These are phyloP conservation scores for Machimus rusticus DNA, from an alignment of 2,888 invertebrate genomes.

Conservation along the genomic window DNA sequence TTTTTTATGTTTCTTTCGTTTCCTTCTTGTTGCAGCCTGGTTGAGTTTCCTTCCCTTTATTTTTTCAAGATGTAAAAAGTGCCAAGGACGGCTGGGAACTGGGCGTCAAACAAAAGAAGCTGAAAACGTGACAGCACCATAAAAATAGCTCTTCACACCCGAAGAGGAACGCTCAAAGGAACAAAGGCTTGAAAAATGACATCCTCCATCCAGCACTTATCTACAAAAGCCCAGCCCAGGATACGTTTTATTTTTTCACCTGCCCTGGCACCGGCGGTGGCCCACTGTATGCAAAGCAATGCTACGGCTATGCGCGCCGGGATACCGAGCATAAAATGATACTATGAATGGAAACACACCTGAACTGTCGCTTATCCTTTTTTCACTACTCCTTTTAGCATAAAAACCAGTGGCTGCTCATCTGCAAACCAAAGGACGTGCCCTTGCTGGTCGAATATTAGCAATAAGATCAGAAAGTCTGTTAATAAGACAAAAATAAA, in stretches of 20 bases:
- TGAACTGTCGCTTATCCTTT: not conserved
- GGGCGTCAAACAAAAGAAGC: not conserved
- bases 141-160: not conserved
- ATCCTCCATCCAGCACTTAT: constrained; percentile 18
- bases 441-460: too few species aligned
- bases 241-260: not conserved
- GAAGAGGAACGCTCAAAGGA: not conserved
- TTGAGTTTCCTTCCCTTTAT: not conserved
- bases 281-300: not conserved
- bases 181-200: constrained; percentile 6
- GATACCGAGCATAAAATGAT: not conserved
- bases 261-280: not conserved
- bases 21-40: not conserved
- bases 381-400: not conserved
- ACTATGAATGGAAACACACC: not conserved
- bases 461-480: too few species aligned
- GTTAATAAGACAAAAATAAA: too few species aligned
- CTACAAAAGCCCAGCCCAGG: not conserved
- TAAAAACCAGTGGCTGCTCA: not conserved
- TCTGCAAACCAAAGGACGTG: not conserved
- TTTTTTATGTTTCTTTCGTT: not conserved
- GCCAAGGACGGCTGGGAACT: constrained; percentile 1
- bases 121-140: not conserved
- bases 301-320: not conserved
- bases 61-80: not conserved